These are phyloP conservation scores for Epizoanthus fatuus DNA, from an alignment of 92 coral and sea anemone species.

Conservation along the genomic window DNA sequence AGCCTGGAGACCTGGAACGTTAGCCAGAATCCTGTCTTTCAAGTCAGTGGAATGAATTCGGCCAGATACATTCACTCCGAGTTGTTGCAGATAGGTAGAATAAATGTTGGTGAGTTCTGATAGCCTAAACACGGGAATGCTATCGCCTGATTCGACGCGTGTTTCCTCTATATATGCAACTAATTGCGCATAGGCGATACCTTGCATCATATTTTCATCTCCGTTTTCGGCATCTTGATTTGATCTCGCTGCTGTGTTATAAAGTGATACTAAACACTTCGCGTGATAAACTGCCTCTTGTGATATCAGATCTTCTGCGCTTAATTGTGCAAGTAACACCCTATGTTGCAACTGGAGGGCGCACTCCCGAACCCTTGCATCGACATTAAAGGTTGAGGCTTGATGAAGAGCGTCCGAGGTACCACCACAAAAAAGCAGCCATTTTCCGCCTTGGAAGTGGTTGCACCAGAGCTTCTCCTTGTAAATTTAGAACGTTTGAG, in stretches of 20 bases:
- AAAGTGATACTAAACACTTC: constrained; percentile 59
- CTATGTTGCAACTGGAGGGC: constrained; percentile 52
- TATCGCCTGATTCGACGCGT: constrained; percentile 50
- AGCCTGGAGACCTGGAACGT: constrained; percentile 35
- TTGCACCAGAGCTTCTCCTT: constrained; percentile 38
- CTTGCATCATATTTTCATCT: constrained; percentile 41
- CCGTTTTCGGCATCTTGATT: constrained; percentile 6
- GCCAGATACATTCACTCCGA: constrained; percentile 15
- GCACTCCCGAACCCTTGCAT: constrained; percentile 59
- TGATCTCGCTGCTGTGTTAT: constrained; percentile 59
- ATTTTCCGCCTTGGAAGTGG: constrained; percentile 32
- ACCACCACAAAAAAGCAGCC: constrained; percentile 61
- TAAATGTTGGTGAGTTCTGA: constrained; percentile 62
- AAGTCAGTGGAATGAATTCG: constrained; percentile 10
- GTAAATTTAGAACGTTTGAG: constrained; percentile 45
- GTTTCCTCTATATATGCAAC: constrained; percentile 69
- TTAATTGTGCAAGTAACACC: constrained; percentile 52
- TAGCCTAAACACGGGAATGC: constrained; percentile 47
- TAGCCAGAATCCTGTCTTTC: constrained; percentile 18
- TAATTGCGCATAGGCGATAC: constrained; percentile 61
- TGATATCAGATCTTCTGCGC: constrained; percentile 69
- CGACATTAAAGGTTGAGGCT: constrained; percentile 63
- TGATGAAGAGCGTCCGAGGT: constrained; percentile 55
- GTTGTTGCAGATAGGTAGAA: constrained; percentile 8
- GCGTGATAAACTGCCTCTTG: constrained; percentile 70